Evolutionary conservation across 2,797 vertebrate genomes (phyloP).

Genomic region (Chaetodon trifasciatus): DNA sequence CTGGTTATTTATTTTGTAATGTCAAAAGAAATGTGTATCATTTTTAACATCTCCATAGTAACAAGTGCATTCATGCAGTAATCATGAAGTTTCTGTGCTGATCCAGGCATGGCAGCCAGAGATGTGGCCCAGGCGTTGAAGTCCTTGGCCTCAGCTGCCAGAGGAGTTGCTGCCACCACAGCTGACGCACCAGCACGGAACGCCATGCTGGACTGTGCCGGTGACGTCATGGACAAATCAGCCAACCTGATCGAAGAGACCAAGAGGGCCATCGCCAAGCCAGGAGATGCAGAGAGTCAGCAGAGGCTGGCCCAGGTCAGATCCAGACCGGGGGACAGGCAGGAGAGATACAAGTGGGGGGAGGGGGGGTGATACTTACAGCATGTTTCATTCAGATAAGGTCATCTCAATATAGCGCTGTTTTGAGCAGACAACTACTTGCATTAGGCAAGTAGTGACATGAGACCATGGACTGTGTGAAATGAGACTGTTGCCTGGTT

Average conservation of each 20-base stretch:
- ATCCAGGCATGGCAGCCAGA: slow-evolving; percentile 93
- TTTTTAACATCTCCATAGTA: not conserved
- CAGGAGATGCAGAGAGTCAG: slow-evolving; percentile 94
- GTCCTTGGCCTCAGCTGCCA: slow-evolving; percentile 90
- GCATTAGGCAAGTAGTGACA: not conserved
- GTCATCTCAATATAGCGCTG: no score
- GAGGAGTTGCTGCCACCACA: slow-evolving; percentile 92
- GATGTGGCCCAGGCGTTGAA: slow-evolving; percentile 95
- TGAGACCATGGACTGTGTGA: not conserved
- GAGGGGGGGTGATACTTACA: no score
- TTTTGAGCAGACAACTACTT: no score
- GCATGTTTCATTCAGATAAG: not conserved
- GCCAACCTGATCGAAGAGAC: slow-evolving; percentile 96
- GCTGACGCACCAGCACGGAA: slow-evolving; percentile 85
- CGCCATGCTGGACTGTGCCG: slow-evolving; percentile 93
- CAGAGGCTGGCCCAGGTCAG: slow-evolving; percentile 95
- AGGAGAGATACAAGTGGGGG: no score
- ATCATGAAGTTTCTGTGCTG: no score
- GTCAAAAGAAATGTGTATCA: no score
- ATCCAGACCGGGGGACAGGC: not conserved
- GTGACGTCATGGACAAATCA: slow-evolving; percentile 95
- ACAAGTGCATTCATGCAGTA: not conserved
- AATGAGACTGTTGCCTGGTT: not conserved
- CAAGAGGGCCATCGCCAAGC: slow-evolving; percentile 92
- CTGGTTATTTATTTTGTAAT: not conserved